Evolutionary conservation across 2,797 vertebrate species (phyloP), one percentile per base, ranked within the genome.

Genomic region (Craterocephalus amniculus): DNA sequence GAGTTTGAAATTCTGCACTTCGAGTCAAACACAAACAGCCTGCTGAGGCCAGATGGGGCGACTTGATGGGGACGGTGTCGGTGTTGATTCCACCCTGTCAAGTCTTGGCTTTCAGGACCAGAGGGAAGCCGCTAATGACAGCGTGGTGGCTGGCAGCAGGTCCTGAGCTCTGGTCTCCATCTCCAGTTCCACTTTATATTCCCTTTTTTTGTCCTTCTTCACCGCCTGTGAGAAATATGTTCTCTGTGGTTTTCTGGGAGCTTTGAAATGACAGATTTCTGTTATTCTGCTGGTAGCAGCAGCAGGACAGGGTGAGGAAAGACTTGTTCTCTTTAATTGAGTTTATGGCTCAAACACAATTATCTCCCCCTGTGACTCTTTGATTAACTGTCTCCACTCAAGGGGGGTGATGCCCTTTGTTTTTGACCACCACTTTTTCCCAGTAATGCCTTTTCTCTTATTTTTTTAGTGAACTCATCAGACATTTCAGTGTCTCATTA

Each of bases 171-270:
- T 72, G 75, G 58, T 81, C 74, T 76, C 51, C 29, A 45, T 80
- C 76, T 84, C 68, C 40, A 74, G 59, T 83, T 81, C 61, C 67
- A 78, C 78, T 88, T 63, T 68, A 81, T 79, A 70, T 76, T 74
- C 36, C 49, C 6, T 32, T 43, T 48, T 65, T 72, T 72, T 26
- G 52, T 43, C 67, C 58, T 78, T 66, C 76, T 78, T 80, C 51
- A n/a, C 35, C 60, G 87, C 88, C 84, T 89, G 87, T 87, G 78
- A 89, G 84, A 88, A 91, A 85, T 83, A 75, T 81, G 83, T 78
- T 89, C 87, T 80, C 83, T 90, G 87, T 87, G 89, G 88, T 91
- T 91, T 83, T 68, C 83, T 84, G 83, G 85, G 85, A 91, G 81
- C 87, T 90, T 88, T 89, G 87, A 90, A 87, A 84, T 80, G 85